Evolutionary conservation across 92 coral and sea anemone genomes (phyloP).

Genomic region (Parazoanthus swiftii): DNA sequence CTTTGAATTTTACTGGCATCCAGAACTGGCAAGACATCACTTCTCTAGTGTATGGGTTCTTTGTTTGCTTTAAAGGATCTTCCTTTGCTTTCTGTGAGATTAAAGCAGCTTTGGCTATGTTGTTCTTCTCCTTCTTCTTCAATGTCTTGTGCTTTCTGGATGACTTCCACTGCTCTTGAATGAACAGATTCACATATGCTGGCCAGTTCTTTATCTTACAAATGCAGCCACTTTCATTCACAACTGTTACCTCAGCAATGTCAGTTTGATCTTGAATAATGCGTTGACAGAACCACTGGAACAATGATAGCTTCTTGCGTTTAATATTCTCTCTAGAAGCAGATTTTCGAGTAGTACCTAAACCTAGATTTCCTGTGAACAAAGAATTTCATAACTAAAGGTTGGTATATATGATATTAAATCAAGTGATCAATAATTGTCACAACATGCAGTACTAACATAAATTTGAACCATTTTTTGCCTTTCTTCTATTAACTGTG

Average conservation of each 20-base stretch:
- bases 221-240: background rate
- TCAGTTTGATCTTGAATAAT: background rate
- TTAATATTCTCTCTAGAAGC: no score
- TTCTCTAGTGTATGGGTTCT: background rate
- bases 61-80: background rate
- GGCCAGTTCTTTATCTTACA: background rate
- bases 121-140: background rate
- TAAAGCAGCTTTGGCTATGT: background rate
- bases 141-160: background rate
- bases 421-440: no score
- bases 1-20: background rate
- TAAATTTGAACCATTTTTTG: no score
- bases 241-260: background rate
- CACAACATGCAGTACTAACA: no score
- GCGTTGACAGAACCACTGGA: background rate
- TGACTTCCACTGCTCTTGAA: background rate
- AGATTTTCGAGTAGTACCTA: no score
- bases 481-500: no score
- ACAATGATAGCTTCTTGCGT: background rate
- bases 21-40: background rate
- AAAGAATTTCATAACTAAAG: no score
- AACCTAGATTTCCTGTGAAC: no score
- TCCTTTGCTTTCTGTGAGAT: background rate
- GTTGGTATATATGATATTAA: no score
- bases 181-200: slow-evolving; percentile 2